Evolutionary conservation across 1,140 invertebrate species (phyloP), one percentile per base, ranked within the genome.

Genomic region (Lerema accius): DNA sequence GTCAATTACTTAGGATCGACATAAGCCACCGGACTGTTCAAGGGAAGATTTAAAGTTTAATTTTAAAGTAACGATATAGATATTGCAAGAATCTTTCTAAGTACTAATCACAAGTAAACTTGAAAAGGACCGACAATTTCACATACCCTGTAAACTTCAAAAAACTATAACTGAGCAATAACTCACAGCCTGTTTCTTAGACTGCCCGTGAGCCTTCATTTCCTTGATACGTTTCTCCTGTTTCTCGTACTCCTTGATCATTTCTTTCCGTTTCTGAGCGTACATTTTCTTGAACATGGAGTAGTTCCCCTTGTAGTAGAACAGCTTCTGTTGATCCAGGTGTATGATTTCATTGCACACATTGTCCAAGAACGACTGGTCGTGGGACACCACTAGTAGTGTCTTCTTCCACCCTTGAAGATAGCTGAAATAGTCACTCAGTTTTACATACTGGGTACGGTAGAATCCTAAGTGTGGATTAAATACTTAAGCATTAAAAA

Each of bases 231-330:
- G 92, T 88, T 99, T 99, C 82, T 99, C 98, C 86, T 99, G 99
- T 82, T 99, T 99, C 82, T 99, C 99, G 86, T 97, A 99, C 67
- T 99, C 98, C 84, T 99, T 99, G n/a, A 96, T 92, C 92, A 96
- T 95, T 89, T 99, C 98, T 78, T 97, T 97, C 6, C 96, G 92
- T 82, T 99, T 99, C 82, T 99, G 98, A 0, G 95, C 94, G 83
- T 96, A 96, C 98, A 99, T 99, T 91, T 99, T 99, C 90, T 99
- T 99, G 85, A 99, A 99, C 95, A 97, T 97, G 17, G 95, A 97
- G 83, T 99, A 99, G 91, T 99, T 99, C 68, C 99, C 99, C 89
- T 98, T 97, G 83, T 99, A 99, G 86, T 99, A 99, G 81, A 95
- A 97, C 5, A 99, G 91, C 85, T 99, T 99, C 73, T 97, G 95